Base-by-base conservation (phyloP, 2,888 invertebrate genomes). In the Caenorhabditis panamensis region DNA sequence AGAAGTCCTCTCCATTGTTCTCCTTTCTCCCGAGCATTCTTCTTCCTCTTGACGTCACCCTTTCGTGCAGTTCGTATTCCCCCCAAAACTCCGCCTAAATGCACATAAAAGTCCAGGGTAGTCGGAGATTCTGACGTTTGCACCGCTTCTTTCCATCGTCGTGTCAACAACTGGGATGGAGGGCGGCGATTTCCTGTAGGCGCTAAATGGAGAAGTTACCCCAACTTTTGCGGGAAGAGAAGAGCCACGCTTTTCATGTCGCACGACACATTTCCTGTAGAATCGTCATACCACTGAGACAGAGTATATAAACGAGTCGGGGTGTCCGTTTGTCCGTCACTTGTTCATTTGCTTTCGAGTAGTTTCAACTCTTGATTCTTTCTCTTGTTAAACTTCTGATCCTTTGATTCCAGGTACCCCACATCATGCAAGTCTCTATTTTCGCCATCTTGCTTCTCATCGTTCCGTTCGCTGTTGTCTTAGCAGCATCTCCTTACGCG, bases 221-320 rank as follows among this genome's bases (percentile, higher is more conserved):
- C n/a, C 22, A 26, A 31, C 31, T 31, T 31, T 31, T 20, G n/a
- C n/a, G n/a, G 37, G 54, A 44, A 37, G 31, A 36, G 31, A 51
- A 56, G 54, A 72, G 37, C 16, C 63, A 26, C 53, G 24, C 36
- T 59, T 59, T 67, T 76, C 77, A 77, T 77, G 77, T 58, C 63
- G 61, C 77, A 77, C 77, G 77, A 69, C 62, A 77, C 77, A 69
- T 77, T 77, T 77, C 77, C 77, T 68, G 56, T 53, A 28, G 20
- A 41, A 13, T 66, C 73, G 64, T 75, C 66, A 66, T 75, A 41
- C 53, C 31, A 58, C 54, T 67, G 59, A 53, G 18, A 26, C 36
- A n/a, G 61, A 66, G 61, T 67, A 76, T 76, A 44, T 76, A 76
- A 76, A 62, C 44, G 58, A 31, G 31, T 31, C 31, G 31, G 4